These are phyloP conservation scores for Apis mellifera DNA, from an alignment of 1,140 invertebrate species.

Conservation along the genomic window Amel_HAv3.1 CM009943.2:10474001-10474500, in stretches of 20 bases:
- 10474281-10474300: neutral
- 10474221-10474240: slow-evolving; percentile 4
- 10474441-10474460: too few species aligned
- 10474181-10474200: neutral
- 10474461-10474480: too few species aligned
- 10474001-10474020: neutral
- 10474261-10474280: slow-evolving; percentile 13
- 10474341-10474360: neutral
- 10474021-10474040: neutral
- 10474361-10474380: neutral
- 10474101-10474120: neutral
- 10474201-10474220: slow-evolving; percentile 27
- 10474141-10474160: slow-evolving; percentile 25
- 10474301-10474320: neutral
- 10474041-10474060: slow-evolving; percentile 7
- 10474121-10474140: neutral
- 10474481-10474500: too few species aligned
- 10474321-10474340: neutral
- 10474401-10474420: neutral
- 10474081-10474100: slow-evolving; percentile 24
- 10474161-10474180: slow-evolving; percentile 40
- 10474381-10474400: neutral
- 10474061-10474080: neutral
- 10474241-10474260: neutral
- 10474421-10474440: too few species aligned